Conservation (phyloP, 2,888 invertebrate species). For the Antheraea assamensis region DNA sequence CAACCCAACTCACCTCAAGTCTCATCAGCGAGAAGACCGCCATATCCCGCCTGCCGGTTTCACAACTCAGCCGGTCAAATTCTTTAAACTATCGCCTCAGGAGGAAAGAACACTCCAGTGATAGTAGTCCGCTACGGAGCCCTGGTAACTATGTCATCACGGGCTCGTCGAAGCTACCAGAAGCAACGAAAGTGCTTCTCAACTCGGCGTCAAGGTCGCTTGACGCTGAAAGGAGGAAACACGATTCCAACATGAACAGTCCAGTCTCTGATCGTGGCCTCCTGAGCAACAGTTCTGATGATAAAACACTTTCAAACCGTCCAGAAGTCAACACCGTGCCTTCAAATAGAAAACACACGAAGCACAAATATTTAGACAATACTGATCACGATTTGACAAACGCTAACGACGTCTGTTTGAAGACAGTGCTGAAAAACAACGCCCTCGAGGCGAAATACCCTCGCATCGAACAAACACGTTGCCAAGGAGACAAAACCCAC, state of each 20-base stretch:
- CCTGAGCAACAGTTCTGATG: slow-evolving; percentile 73
- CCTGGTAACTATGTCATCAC: slow-evolving; percentile 77
- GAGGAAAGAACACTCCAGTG: slow-evolving; percentile 63
- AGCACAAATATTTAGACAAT: slow-evolving; percentile 71
- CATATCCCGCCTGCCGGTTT: slow-evolving; percentile 70
- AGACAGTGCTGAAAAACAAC: slow-evolving; percentile 72
- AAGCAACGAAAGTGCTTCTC: slow-evolving; percentile 58
- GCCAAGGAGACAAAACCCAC: slow-evolving; percentile 60
- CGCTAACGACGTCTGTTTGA: slow-evolving; percentile 66
- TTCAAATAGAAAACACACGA: slow-evolving; percentile 76
- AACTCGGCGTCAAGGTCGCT: slow-evolving; percentile 69
- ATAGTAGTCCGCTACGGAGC: slow-evolving; percentile 72
- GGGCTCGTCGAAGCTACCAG: slow-evolving; percentile 67
- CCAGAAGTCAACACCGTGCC: slow-evolving; percentile 64
- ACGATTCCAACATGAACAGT: slow-evolving; percentile 73
- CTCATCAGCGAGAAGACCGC: slow-evolving; percentile 74
- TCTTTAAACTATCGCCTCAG: slow-evolving; percentile 75
- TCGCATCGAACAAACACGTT: slow-evolving; percentile 73
- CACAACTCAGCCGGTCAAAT: slow-evolving; percentile 74
- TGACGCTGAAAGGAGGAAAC: slow-evolving; percentile 58
- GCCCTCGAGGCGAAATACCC: slow-evolving; percentile 64
- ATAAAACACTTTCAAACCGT: slow-evolving; percentile 70
- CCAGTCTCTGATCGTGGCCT: slow-evolving; percentile 64
- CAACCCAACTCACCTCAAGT: slow-evolving; percentile 68
- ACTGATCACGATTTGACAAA: slow-evolving; percentile 67